Evolutionary conservation across 2,113 vertebrate species (phyloP).

Genomic region (Hyperopisus bebe): DNA sequence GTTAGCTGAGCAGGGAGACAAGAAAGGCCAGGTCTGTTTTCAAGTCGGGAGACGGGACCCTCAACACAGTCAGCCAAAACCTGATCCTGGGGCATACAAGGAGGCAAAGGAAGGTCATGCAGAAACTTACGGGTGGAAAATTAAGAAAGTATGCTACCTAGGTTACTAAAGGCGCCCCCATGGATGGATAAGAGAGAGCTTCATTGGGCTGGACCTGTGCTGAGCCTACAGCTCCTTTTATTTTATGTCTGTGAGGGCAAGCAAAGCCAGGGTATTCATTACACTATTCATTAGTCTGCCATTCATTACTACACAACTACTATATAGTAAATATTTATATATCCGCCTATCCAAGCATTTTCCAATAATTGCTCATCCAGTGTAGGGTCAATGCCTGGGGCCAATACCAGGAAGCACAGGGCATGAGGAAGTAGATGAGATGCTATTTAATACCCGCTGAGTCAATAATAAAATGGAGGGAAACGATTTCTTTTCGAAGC

Average conservation of each 20-base stretch:
- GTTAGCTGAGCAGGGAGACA: background rate
- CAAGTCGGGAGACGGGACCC: background rate
- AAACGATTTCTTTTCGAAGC: background rate
- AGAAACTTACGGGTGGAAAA: background rate
- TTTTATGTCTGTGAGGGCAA: background rate
- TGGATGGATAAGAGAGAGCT: background rate
- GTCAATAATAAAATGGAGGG: background rate
- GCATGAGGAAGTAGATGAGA: background rate
- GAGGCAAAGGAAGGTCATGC: background rate
- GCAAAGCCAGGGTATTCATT: background rate
- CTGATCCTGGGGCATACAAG: background rate
- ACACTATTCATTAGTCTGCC: background rate
- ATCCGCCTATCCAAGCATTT: background rate
- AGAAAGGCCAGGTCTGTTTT: constrained; percentile 1
- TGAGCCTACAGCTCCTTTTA: background rate
- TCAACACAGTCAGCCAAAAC: background rate
- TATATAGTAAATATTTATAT: background rate
- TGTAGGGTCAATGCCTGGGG: background rate
- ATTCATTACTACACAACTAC: constrained; percentile 3
- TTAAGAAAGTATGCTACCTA: background rate
- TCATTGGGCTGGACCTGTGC: background rate
- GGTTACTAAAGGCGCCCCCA: background rate
- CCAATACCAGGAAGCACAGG: background rate
- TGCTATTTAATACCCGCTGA: background rate
- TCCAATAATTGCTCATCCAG: constrained; percentile 4